A percentile compares a stretch with the other conserved stretches of the same genome.
Evolutionary conservation across 1,140 invertebrate species (phyloP).

Genomic region (Hypothenemus hampei): DNA sequence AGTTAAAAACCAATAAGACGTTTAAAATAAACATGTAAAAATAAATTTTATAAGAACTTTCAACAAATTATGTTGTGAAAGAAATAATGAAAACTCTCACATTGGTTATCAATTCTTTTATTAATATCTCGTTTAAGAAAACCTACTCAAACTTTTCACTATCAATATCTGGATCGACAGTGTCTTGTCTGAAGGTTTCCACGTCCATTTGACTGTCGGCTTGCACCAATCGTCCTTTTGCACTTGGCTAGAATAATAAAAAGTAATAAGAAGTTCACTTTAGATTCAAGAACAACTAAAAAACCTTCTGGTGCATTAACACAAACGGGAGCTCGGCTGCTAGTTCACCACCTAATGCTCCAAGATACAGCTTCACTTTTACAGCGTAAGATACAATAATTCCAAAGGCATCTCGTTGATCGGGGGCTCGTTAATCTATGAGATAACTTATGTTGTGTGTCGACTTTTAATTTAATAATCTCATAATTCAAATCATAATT

Average conservation of each 20-base stretch:
- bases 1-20: no score
- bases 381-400: conserved; percentile 87
- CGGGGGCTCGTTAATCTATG: conserved; percentile 66
- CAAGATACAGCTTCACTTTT: conserved; percentile 93
- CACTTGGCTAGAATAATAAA: conserved; percentile 48
- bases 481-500: no score
- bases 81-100: no score
- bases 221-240: conserved; percentile 51
- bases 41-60: no score
- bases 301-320: conserved; percentile 89
- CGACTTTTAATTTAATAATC: background rate
- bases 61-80: no score
- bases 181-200: conserved; percentile 59
- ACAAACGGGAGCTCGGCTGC: conserved; percentile 95
- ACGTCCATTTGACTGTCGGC: conserved; percentile 61
- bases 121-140: background rate
- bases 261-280: background rate
- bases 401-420: conserved; percentile 80
- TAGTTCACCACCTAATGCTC: conserved; percentile 89
- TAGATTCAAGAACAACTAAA: background rate
- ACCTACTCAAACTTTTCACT: conserved; percentile 42
- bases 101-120: background rate
- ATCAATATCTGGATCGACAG: conserved; percentile 47
- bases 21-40: no score
- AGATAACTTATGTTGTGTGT: no score